These are phyloP conservation scores for Ptilonorhynchus violaceus DNA, from an alignment of 2,113 vertebrate species.

Conservation along the genomic window DNA sequence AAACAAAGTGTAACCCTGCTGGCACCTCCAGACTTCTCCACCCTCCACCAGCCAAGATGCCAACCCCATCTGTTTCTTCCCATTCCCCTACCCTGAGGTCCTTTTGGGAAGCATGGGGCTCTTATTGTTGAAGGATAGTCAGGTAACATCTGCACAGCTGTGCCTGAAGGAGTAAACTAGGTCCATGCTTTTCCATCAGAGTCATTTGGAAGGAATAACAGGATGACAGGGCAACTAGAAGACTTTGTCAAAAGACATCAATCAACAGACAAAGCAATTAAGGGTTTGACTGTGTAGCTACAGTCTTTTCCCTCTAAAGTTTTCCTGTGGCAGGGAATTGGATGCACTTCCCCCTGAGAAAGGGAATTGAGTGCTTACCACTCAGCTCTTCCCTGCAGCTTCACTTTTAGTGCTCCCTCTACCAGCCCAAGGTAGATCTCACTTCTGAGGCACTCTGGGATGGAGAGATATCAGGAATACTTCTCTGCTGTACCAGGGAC, in stretches of 20 bases:
- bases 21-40: not conserved
- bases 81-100: not conserved
- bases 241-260: not conserved
- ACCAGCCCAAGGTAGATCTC: not conserved
- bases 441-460: not conserved
- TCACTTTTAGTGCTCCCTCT: not conserved
- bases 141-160: not conserved
- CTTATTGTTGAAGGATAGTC: not conserved
- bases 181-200: not conserved
- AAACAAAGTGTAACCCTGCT: not conserved
- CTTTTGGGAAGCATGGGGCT: not conserved
- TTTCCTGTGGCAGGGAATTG: not conserved
- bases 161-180: not conserved
- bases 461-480: not conserved
- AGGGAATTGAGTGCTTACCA: not conserved
- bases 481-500: accelerated
- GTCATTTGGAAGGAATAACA: not conserved
- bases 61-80: not conserved
- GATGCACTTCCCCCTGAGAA: not conserved
- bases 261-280: not conserved
- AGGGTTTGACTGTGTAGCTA: not conserved
- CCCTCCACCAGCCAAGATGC: not conserved
- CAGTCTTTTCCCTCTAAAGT: not conserved
- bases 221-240: not conserved
- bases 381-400: not conserved